phyloP scores from a whole-genome alignment of 2,113 vertebrate genomes.

The Odontophorus gujanensis region DNA sequence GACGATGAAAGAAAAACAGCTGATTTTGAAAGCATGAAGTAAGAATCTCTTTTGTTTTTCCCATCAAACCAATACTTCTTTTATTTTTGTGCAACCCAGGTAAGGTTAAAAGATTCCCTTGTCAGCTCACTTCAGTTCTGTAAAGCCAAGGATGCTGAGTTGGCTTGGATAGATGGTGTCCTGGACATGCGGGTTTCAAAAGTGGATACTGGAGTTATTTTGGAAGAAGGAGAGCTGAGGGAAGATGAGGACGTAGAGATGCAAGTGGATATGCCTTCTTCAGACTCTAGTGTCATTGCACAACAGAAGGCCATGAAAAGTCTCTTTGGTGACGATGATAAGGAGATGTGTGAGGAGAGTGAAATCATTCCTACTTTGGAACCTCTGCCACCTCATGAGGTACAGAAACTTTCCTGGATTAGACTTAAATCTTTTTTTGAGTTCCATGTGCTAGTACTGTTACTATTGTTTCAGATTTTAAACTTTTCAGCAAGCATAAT shows the following conservation, averaged over 20 bases:
- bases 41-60: not conserved
- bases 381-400: conserved; percentile 90
- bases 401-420: conserved; percentile 42
- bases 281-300: conserved; percentile 83
- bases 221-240: conserved; percentile 90
- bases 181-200: conserved; percentile 97
- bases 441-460: not conserved
- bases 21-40: not conserved
- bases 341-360: conserved; percentile 91
- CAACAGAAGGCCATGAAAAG: conserved; percentile 94
- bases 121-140: conserved; percentile 99
- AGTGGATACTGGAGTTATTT: conserved; percentile 95
- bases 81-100: conserved; percentile 75
- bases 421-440: not conserved
- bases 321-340: conserved; percentile 93
- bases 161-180: conserved; percentile 98
- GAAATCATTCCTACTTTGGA: conserved; percentile 97
- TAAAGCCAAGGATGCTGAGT: conserved; percentile 94
- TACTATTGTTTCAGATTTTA: not conserved
- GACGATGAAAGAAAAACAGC: not conserved
- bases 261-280: conserved; percentile 83
- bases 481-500: not conserved
- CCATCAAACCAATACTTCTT: not conserved
- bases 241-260: conserved; percentile 89
- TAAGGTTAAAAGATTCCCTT: conserved; percentile 96